Conservation (phyloP, 1,140 invertebrate genomes). For the Thaumetopoea pityocampa region DNA sequence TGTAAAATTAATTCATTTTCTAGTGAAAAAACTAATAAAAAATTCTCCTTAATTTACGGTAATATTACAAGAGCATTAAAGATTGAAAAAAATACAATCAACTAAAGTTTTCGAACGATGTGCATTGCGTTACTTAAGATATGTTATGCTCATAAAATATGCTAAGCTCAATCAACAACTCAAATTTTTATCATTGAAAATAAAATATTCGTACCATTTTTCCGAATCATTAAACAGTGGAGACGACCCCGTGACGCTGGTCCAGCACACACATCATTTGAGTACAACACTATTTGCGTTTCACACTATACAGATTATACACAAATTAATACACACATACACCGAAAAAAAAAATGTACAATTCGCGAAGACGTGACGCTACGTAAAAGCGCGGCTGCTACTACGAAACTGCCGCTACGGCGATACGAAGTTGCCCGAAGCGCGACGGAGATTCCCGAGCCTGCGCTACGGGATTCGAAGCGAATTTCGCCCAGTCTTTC, state of each 20-base stretch:
- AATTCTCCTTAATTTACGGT: too few relatives aligned
- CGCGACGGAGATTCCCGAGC: conserved; percentile 37
- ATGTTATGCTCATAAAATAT: too few relatives aligned
- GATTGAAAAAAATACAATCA: too few relatives aligned
- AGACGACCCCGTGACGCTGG: conserved; percentile 20
- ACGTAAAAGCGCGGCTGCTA: conserved; percentile 25
- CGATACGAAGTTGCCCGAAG: conserved; percentile 45
- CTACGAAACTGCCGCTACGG: conserved; percentile 67
- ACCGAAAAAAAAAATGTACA: conserved; percentile 22
- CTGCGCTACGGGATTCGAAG: conserved; percentile 33
- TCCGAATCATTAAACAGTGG: conserved; percentile 50
- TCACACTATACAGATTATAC: conserved; percentile 8
- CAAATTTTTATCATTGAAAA: conserved; percentile 19
- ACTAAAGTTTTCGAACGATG: too few relatives aligned
- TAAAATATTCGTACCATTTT: conserved; percentile 62
- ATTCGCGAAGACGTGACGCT: conserved; percentile 25
- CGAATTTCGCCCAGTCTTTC: conserved; percentile 65
- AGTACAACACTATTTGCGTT: conserved; percentile 41
- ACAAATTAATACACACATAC: conserved; percentile 42
- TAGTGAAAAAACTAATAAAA: too few relatives aligned
- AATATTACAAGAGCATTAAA: too few relatives aligned
- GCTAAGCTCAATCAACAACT: conserved; percentile 13
- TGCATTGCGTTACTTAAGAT: too few relatives aligned
- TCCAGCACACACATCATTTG: conserved; percentile 54
- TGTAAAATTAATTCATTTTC: too few relatives aligned